phyloP scores from a whole-genome alignment of 2,113 vertebrate genomes.

The Mirounga angustirostris region DNA sequence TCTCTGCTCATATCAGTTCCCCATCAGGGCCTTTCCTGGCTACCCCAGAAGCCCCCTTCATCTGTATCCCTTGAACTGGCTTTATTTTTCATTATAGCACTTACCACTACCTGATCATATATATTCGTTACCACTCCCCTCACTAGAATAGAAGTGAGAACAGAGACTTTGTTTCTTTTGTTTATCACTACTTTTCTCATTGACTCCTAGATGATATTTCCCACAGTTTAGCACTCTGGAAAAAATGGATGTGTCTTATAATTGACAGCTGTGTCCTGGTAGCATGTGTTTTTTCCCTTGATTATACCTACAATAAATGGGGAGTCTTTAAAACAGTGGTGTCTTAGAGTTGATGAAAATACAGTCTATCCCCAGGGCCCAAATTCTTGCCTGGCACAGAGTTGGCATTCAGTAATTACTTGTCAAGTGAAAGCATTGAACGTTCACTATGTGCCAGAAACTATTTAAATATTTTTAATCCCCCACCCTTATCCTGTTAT shows the following conservation, averaged over 20 bases:
- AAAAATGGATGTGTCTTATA: not conserved
- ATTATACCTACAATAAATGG: not conserved
- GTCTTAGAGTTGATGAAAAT: not conserved
- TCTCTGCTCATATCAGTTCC: not conserved
- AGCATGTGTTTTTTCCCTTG: constrained; percentile 24
- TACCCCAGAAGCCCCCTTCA: not conserved
- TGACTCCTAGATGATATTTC: not conserved
- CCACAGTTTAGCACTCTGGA: not conserved
- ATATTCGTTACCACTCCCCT: not conserved
- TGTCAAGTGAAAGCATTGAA: not conserved
- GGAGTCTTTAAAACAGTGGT: not conserved
- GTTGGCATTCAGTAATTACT: constrained; percentile 14
- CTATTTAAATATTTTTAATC: not conserved
- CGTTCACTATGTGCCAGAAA: not conserved
- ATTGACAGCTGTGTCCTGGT: not conserved
- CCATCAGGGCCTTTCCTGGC: not conserved
- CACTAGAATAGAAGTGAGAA: not conserved
- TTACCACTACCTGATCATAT: not conserved
- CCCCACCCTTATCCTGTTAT: not conserved
- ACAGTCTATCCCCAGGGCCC: not conserved
- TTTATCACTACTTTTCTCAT: not conserved
- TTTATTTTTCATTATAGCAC: not conserved
- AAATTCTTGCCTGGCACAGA: not conserved
- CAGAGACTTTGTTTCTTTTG: not conserved
- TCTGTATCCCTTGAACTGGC: not conserved